Evolutionary conservation across 1,140 invertebrate genomes (phyloP), one percentile per base, ranked within the genome.

Genomic region (Gryllus bimaculatus): DNA sequence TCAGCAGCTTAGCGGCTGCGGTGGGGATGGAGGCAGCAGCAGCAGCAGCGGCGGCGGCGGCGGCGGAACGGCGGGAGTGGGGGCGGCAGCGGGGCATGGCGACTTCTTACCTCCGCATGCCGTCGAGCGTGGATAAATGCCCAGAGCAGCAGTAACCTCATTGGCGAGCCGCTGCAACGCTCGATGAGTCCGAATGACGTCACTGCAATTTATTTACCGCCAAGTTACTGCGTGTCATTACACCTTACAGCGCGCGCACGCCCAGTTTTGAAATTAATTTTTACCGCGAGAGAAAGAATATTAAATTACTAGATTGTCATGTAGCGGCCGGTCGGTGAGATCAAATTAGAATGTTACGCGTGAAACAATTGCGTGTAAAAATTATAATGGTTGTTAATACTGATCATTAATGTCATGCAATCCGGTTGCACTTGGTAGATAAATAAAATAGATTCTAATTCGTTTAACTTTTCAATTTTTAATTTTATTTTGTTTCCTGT

Each of bases 301-400:
- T 66, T 66, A 66, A 66, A 66, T 66, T 66, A 66, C 54, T 66
- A 66, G 18, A 66, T 66, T 66, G 54, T 66, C 54, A 66, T 66
- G 54, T 66, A 66, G 10, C 18, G 54, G 54, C 54, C 54, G 54
- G 54, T 66, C 18, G 10, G 54, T 10, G 54, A 66, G 54, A 66
- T 66, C 54, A 66, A 66, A 66, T 66, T 66, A 66, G 54, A 18
- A 66, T 18, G 54, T 10, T 66, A 18, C 54, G 18, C 54, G 54
- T 66, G 54, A 66, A 66, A 66, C 54, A 66, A 66, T 66, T 66
- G 54, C 54, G 2, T 10, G 54, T 66, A 66, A 66, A 66, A 66
- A 66, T 66, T 18, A 66, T 66, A 66, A 66, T 66, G 54, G 54
- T 66, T 66, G 54, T 66, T 66, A 66, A 66, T 66, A 13, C 54